A percentile compares a stretch with the other conserved stretches of the same genome.
Conservation (phyloP, 2,113 vertebrate species). For the Forbesichthys papilliferus region DNA sequence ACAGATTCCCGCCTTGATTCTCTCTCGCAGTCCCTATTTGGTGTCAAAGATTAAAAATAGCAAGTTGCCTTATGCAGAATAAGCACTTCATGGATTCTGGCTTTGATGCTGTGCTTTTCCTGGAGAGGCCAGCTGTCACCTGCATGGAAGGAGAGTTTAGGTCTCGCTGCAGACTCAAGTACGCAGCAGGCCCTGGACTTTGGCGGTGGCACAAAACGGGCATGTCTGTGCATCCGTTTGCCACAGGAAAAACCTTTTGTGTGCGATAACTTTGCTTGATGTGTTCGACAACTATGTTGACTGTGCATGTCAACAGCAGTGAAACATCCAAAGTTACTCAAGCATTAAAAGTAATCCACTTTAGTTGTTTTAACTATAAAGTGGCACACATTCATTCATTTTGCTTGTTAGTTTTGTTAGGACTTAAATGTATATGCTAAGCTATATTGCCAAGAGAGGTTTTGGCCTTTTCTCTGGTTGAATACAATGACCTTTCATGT, state of each 20-base stretch:
- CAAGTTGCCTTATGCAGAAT: constrained; percentile 71
- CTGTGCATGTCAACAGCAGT: not conserved
- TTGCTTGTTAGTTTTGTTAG: not conserved
- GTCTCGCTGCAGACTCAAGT: constrained; percentile 31
- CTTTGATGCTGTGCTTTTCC: constrained; percentile 64
- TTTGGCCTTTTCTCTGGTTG: not conserved
- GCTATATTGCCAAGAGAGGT: not conserved
- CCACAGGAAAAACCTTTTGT: constrained; percentile 4
- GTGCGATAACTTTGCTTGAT: constrained; percentile 6
- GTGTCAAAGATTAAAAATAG: constrained; percentile 75
- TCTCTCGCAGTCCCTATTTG: constrained; percentile 51
- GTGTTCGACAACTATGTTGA: not conserved
- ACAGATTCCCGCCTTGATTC: constrained; percentile 37
- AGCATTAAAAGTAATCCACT: not conserved
- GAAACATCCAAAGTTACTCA: not conserved
- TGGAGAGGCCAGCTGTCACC: constrained; percentile 75
- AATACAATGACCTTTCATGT: not conserved
- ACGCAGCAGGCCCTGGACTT: constrained; percentile 33
- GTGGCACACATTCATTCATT: too few relatives aligned
- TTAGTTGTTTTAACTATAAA: too few relatives aligned
- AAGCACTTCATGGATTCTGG: constrained; percentile 73
- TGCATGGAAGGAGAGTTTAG: constrained; percentile 48
- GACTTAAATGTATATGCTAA: too few relatives aligned
- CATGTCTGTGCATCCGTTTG: constrained; percentile 15
- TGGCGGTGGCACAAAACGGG: constrained; percentile 28